phyloP scores from a whole-genome alignment of 2,113 vertebrate genomes.

The Myanophis thanlyinensis region DNA sequence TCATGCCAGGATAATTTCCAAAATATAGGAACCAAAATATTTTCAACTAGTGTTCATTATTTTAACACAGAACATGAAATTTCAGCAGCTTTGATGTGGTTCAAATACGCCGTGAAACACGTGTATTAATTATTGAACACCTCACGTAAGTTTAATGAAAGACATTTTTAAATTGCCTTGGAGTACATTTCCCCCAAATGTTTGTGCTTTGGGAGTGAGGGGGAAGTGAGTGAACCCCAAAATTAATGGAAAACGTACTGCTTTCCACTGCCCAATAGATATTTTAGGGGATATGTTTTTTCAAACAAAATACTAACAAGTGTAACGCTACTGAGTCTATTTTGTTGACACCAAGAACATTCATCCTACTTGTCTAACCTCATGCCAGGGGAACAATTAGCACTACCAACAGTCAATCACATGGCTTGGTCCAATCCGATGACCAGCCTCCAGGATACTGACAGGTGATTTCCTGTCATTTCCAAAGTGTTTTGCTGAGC shows the following conservation, averaged over 20 bases:
- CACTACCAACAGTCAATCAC: not conserved
- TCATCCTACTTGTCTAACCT: not conserved
- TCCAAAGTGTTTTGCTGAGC: not conserved
- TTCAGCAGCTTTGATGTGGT: not conserved
- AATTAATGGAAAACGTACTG: not conserved
- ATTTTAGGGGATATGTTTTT: not conserved
- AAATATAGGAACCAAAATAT: not conserved
- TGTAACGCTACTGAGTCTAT: not conserved
- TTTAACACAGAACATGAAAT: not conserved
- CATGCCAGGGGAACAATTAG: not conserved
- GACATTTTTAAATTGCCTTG: not conserved
- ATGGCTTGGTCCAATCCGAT: not conserved
- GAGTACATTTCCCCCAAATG: not conserved
- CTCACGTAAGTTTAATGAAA: not conserved
- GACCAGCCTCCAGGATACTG: not conserved
- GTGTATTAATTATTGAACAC: not conserved
- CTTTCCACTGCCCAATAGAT: not conserved
- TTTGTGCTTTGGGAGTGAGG: not conserved
- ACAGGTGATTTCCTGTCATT: constrained; percentile 18
- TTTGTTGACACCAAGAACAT: not conserved
- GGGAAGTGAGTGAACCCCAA: not conserved
- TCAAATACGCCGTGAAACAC: not conserved
- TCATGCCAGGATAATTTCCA: not conserved
- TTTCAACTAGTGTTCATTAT: not conserved
- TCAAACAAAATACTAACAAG: too few relatives aligned